phyloP scores from a whole-genome alignment of 2,113 vertebrate genomes.

The Blennius ocellaris region DNA sequence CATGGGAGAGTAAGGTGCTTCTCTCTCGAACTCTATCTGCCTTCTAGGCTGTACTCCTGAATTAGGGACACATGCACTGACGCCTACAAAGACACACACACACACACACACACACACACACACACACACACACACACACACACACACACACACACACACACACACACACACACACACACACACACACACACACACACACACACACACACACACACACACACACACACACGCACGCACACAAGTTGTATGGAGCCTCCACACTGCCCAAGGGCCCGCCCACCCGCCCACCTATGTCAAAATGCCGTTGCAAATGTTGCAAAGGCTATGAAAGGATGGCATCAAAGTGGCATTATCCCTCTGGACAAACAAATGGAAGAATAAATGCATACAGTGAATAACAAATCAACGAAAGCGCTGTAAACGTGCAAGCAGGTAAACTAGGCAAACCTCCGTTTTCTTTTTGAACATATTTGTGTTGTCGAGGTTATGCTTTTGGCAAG shows the following conservation, averaged over 20 bases:
- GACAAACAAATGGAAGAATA: constrained; percentile 49
- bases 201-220: constrained; percentile 36
- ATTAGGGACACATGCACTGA: constrained; percentile 53
- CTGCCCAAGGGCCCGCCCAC: constrained; percentile 54
- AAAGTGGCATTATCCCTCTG: constrained; percentile 61
- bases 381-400: constrained; percentile 40
- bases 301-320: constrained; percentile 57
- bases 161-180: constrained; percentile 22
- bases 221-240: constrained; percentile 22
- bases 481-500: constrained; percentile 27
- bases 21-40: constrained; percentile 63
- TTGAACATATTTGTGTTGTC: constrained; percentile 20
- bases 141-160: constrained; percentile 25
- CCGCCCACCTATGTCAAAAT: constrained; percentile 52
- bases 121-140: too few relatives aligned
- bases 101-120: constrained; percentile 19
- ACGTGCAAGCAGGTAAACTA: constrained; percentile 32
- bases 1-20: constrained; percentile 66
- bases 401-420: constrained; percentile 31
- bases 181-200: constrained; percentile 22
- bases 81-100: constrained; percentile 14
- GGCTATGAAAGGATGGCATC: constrained; percentile 61
- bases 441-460: constrained; percentile 27
- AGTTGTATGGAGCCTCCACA: constrained; percentile 40
- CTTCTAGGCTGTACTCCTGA: constrained; percentile 65